Evolutionary conservation across 2,113 vertebrate species (phyloP).

Genomic region (Malurus cyaneus): DNA sequence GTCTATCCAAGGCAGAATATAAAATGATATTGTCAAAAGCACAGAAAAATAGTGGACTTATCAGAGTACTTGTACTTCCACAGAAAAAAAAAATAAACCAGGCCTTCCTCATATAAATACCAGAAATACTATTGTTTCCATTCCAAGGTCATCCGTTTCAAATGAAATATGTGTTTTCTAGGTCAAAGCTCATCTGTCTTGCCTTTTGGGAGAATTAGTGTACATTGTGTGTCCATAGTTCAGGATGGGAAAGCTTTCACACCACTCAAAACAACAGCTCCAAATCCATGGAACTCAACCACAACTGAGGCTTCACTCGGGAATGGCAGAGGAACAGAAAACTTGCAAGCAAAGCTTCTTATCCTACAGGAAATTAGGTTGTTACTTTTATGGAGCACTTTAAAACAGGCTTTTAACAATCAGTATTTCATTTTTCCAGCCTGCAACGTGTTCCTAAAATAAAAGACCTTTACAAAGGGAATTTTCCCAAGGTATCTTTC

Average conservation of each 20-base stretch:
- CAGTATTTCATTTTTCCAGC: not conserved
- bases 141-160: not conserved
- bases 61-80: not conserved
- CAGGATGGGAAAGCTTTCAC: not conserved
- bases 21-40: not conserved
- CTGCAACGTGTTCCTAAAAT: rapidly evolving
- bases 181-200: not conserved
- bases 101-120: not conserved
- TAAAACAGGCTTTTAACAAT: not conserved
- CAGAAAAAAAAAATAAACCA: not conserved
- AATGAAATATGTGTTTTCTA: not conserved
- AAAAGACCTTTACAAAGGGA: not conserved
- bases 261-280: not conserved
- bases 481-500: not conserved
- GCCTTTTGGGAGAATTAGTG: not conserved
- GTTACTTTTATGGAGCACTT: not conserved
- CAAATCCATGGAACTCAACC: not conserved
- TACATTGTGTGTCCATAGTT: not conserved
- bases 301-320: not conserved
- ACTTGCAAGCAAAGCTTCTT: not conserved
- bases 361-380: not conserved
- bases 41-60: not conserved
- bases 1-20: not conserved
- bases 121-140: not conserved
- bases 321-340: not conserved